Evolutionary conservation across 2,797 vertebrate species (phyloP).

Genomic region (Schizopygopsis pylzovi): DNA sequence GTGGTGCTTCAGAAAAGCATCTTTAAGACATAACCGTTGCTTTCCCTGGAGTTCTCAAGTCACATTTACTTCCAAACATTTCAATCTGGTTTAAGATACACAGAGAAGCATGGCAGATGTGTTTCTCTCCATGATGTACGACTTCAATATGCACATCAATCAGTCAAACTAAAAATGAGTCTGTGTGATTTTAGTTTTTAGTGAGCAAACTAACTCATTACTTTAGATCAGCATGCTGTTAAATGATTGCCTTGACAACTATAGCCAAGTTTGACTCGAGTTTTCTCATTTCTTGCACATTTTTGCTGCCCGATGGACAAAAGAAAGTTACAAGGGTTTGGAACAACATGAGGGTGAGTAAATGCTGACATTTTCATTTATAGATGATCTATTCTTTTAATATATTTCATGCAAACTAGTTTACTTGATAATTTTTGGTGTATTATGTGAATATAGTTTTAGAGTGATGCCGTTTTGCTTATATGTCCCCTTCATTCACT

Average conservation of each 20-base stretch:
- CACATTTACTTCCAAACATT: neutral
- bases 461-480: neutral
- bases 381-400: neutral
- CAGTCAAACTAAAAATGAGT: neutral
- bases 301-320: neutral
- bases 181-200: neutral
- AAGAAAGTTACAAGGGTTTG: neutral
- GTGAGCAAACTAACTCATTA: neutral
- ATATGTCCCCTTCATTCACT: neutral
- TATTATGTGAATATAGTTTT: neutral
- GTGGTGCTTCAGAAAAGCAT: neutral
- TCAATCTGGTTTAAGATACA: neutral
- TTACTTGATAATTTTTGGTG: neutral
- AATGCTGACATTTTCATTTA: neutral
- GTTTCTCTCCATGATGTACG: neutral
- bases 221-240: neutral
- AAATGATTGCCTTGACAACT: neutral
- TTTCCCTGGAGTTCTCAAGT: neutral
- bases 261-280: neutral
- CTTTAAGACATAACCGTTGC: neutral
- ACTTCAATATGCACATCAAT: neutral
- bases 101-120: neutral
- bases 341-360: neutral
- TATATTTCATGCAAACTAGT: neutral
- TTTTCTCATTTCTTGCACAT: neutral